Evolutionary conservation across 2,113 vertebrate species (phyloP), one percentile per base, ranked within the genome.

Genomic region (Gavialis gangeticus): DNA sequence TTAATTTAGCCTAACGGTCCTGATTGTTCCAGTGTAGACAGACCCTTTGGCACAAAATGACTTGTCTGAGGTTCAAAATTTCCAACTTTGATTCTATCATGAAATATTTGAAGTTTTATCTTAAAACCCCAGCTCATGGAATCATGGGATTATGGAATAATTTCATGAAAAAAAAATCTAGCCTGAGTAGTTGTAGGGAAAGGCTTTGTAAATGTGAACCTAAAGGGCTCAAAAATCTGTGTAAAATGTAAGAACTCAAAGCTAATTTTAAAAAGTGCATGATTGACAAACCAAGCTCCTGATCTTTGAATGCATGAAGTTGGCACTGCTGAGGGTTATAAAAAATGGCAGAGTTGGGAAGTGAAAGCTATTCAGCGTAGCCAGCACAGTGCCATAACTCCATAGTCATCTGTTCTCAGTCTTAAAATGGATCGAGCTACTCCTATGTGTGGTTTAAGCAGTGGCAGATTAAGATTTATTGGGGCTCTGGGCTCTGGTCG

Each of bases 111-210:
- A 55, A 0, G 13, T 27, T 79, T 87, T 85, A 12, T 77, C 67
- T 81, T 78, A 28, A 80, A 79, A 55, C 5, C 62, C 30, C 21
- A 82, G 30, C 34, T 90, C 22, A 22, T 37, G 34, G 21, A 71
- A 21, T 34, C 60, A 25, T n/a, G 46, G 25, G 64, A 22, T 57
- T 69, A 79, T 24, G 83, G 34, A 58, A 58, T 83, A 54, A 95
- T 87, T 92, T 92, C 87, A 92, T 30, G 87, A 57, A 81, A 91
- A 59, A 22, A 79, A 78, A 80, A 71, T 77, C 62, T 22, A 25
- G 19, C 12, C 12, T 13, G 30, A 67, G 18, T 27, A 69, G 37
- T 28, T 87, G 34, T 57, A 69, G 56, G 54, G 84, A 78, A 83
- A 18, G 30, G 82, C n/a, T 79, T 24, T 28, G 87, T 90, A 78